phyloP scores from a whole-genome alignment of 2,797 vertebrate species.

The Anguilla marmorata region DNA sequence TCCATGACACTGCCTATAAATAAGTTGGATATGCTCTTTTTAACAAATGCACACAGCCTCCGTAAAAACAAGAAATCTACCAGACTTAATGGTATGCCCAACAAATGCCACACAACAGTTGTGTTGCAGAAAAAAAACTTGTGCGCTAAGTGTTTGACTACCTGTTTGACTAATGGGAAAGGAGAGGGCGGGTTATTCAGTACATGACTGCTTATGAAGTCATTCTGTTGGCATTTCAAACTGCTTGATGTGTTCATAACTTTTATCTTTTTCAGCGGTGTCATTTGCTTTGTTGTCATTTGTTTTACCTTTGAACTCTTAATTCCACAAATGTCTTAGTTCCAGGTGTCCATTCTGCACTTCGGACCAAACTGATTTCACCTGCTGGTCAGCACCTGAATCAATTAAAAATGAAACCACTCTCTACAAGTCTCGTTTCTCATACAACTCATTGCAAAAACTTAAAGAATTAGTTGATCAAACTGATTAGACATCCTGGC shows the following conservation, averaged over 20 bases:
- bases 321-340: no score
- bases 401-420: no score
- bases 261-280: no score
- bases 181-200: not conserved
- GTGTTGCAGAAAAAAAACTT: not conserved
- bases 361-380: no score
- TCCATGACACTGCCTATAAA: slow-evolving; percentile 23
- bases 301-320: no score
- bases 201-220: not conserved
- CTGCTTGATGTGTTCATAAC: not conserved
- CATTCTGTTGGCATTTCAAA: not conserved
- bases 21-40: slow-evolving; percentile 18
- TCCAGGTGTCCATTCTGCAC: no score
- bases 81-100: slow-evolving; percentile 16
- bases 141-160: not conserved
- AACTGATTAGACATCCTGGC: no score
- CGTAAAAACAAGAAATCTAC: slow-evolving; percentile 6
- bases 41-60: slow-evolving; percentile 20
- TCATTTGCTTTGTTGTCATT: no score
- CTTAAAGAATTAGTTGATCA: no score
- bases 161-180: not conserved
- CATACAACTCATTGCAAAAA: no score
- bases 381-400: no score
- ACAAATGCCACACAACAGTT: not conserved
- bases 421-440: no score